These are phyloP conservation scores for Papilio polyxenes DNA, from an alignment of 1,140 invertebrate species.

Conservation along the genomic window DNA sequence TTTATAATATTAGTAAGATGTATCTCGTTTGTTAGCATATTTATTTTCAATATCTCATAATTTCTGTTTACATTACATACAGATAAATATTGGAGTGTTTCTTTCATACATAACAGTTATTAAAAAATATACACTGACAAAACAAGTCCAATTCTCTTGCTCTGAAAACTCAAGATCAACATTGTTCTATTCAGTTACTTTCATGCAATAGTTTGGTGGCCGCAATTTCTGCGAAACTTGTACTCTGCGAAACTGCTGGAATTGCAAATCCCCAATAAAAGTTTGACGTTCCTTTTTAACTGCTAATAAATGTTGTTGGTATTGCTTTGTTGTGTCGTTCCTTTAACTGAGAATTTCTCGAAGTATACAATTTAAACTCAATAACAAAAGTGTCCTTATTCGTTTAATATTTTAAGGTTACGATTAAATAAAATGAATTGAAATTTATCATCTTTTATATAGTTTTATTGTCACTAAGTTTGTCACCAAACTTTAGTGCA, in stretches of 20 bases:
- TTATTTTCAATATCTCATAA: no score
- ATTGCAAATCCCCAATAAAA: conserved; percentile 20
- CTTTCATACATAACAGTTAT: not conserved
- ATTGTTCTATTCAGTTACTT: conserved; percentile 11
- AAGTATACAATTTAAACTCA: not conserved
- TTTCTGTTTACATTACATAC: no score
- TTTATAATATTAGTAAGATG: no score
- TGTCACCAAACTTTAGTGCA: no score
- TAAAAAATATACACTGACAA: not conserved
- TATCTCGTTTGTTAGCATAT: no score
- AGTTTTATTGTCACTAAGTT: no score
- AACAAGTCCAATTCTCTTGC: conserved; percentile 3
- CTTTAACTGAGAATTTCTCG: not conserved
- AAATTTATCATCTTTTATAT: no score
- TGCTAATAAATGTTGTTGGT: not conserved
- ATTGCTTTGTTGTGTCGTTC: not conserved
- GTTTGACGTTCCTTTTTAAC: not conserved
- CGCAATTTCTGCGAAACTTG: conserved; percentile 7
- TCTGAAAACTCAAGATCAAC: conserved; percentile 5
- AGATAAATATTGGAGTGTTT: not conserved
- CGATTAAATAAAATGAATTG: no score
- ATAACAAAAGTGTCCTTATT: no score
- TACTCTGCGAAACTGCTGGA: not conserved
- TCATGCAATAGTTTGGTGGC: not conserved
- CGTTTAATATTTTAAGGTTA: no score